These are phyloP conservation scores for Mimumesa dahlbomi DNA, from an alignment of 2,888 invertebrate species.

Conservation along the genomic window DNA sequence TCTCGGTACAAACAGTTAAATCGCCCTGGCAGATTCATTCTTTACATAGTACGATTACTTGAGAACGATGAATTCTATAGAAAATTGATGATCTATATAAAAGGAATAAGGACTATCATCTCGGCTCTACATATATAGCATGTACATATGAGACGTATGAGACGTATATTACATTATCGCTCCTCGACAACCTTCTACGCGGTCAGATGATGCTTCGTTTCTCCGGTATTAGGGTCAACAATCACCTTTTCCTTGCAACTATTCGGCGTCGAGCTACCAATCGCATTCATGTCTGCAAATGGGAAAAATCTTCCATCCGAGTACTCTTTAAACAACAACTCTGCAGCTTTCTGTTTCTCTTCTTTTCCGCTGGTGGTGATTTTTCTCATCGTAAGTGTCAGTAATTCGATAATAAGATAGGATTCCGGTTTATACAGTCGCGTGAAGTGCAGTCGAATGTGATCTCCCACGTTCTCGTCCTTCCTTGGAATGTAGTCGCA, in stretches of 20 bases:
- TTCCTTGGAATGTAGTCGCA: conserved; percentile 77
- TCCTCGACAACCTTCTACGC: conserved; percentile 11
- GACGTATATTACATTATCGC: neutral
- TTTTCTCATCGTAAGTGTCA: conserved; percentile 69
- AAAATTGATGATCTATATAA: no score
- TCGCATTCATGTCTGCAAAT: conserved; percentile 48
- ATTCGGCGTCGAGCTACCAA: conserved; percentile 46
- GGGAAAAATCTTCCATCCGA: conserved; percentile 72
- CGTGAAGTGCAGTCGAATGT: conserved; percentile 74
- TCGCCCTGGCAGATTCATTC: no score
- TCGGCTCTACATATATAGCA: no score
- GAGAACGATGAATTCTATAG: no score
- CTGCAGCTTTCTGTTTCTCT: conserved; percentile 59
- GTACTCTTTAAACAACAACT: conserved; percentile 72
- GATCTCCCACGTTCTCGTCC: conserved; percentile 74
- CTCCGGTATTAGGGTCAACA: conserved; percentile 76
- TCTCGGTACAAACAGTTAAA: no score
- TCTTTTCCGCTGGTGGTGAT: conserved; percentile 53
- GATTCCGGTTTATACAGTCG: conserved; percentile 76
- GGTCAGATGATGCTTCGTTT: conserved; percentile 66
- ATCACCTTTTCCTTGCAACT: conserved; percentile 70
- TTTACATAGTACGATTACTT: no score
- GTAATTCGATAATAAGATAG: conserved; percentile 72
- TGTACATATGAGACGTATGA: no score
- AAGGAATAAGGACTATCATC: no score